Evolutionary conservation across 2,888 invertebrate species (phyloP).

Genomic region (Pseudococcus jackbeardsleyi): DNA sequence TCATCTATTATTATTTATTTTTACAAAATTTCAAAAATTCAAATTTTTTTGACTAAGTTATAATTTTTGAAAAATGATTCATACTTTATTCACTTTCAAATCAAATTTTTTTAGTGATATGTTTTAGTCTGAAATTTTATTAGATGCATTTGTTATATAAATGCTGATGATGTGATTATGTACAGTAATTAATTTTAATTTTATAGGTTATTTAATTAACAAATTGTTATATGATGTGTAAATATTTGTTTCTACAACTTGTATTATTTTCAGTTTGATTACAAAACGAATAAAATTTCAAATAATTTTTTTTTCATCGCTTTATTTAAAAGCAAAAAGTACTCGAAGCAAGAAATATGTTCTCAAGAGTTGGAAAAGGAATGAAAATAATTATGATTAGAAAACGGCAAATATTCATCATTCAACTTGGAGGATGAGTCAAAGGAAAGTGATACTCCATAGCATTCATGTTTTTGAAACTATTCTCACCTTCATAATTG

Average conservation of each 20-base stretch:
- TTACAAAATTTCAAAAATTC: background rate
- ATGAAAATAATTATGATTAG: too few species aligned
- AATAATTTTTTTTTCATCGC: constrained; percentile 10
- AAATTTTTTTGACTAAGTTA: background rate
- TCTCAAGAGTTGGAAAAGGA: too few species aligned
- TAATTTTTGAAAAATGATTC: background rate
- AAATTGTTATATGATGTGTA: constrained; percentile 52
- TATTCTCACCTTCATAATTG: too few species aligned
- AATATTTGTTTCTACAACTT: constrained; percentile 49
- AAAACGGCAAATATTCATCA: too few species aligned
- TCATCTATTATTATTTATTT: background rate
- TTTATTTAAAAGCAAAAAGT: too few species aligned
- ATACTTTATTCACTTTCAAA: background rate
- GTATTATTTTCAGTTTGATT: constrained; percentile 39
- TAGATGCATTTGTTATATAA: constrained; percentile 14
- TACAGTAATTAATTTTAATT: constrained; percentile 42
- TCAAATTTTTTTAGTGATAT: constrained; percentile 52
- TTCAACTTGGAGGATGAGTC: too few species aligned
- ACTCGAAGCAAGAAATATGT: too few species aligned
- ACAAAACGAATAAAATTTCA: constrained; percentile 4
- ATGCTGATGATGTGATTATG: constrained; percentile 50
- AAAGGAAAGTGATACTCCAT: too few species aligned
- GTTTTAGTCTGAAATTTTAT: constrained; percentile 5
- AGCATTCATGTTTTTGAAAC: too few species aligned
- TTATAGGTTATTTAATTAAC: constrained; percentile 21